Evolutionary conservation across 2,888 invertebrate genomes (phyloP).

Genomic region (Dicyrtoma fusca): DNA sequence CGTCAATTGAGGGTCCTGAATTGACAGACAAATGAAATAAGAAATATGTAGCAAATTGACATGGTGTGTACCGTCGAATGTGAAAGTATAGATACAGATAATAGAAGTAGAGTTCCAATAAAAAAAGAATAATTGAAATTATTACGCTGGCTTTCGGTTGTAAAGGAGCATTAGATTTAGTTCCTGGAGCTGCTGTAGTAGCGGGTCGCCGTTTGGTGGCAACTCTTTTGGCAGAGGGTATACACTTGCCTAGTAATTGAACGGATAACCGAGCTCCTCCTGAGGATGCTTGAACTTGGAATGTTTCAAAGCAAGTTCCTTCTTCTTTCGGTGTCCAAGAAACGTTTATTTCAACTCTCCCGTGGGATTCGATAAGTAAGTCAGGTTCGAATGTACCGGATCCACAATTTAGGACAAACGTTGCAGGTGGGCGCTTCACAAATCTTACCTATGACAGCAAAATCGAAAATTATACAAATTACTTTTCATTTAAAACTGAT

Average conservation of each 20-base stretch:
- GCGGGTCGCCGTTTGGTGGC: constrained; percentile 5
- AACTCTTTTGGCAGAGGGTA: constrained; percentile 7
- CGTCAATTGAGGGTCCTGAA: constrained; percentile 1
- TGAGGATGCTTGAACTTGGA: constrained; percentile 22
- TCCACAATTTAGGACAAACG: constrained; percentile 15
- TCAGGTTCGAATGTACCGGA: not conserved
- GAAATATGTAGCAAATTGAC: too few species aligned
- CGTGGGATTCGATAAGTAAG: constrained; percentile 11
- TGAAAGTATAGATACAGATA: not conserved
- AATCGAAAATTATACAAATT: not conserved
- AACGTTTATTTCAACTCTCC: constrained; percentile 16
- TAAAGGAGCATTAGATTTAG: not conserved
- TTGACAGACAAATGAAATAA: not conserved
- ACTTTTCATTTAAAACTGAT: too few species aligned
- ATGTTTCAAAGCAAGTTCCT: constrained; percentile 35
- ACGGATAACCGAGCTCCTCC: constrained; percentile 32
- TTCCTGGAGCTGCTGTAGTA: not conserved
- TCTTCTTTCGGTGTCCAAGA: constrained; percentile 36
- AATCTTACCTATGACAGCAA: constrained; percentile 23
- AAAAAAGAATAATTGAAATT: not conserved
- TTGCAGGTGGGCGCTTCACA: constrained; percentile 30
- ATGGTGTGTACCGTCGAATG: not conserved
- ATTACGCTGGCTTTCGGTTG: constrained; percentile 14
- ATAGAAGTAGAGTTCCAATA: not conserved
- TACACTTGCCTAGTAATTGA: constrained; percentile 35